Conservation (phyloP, 2,888 invertebrate genomes). For the Eupithecia dodoneata region DNA sequence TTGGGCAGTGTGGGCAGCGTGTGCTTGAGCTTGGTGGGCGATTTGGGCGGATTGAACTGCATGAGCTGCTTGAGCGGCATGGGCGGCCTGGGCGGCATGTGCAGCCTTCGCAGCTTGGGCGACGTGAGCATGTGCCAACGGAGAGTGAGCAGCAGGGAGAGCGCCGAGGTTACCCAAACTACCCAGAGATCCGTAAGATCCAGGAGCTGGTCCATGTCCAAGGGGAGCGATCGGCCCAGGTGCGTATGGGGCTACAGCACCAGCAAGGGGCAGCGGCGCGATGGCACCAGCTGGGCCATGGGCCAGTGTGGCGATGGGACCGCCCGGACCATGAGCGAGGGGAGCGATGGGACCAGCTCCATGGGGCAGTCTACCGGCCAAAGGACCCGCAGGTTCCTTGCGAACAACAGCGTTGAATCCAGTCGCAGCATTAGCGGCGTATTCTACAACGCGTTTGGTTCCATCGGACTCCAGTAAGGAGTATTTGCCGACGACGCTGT, state of each 20-base stretch:
- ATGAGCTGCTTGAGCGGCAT: constrained; percentile 47
- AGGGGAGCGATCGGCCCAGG: constrained; percentile 21
- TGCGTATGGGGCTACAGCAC: constrained; percentile 15
- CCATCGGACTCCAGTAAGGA: constrained; percentile 84
- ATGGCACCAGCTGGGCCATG: constrained; percentile 27
- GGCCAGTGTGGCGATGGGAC: constrained; percentile 18
- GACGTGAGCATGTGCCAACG: constrained; percentile 35
- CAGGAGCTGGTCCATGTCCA: constrained; percentile 17
- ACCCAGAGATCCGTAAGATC: constrained; percentile 20
- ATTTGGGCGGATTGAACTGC: constrained; percentile 36
- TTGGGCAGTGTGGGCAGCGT: constrained; percentile 38
- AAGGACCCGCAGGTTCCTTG: constrained; percentile 57
- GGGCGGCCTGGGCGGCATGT: constrained; percentile 29
- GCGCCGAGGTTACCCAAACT: constrained; percentile 30
- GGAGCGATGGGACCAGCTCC: constrained; percentile 42
- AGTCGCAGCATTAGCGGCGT: constrained; percentile 66
- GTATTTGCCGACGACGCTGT: constrained; percentile 82
- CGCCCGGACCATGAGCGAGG: constrained; percentile 36
- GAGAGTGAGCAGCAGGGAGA: constrained; percentile 24
- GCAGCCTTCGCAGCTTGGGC: constrained; percentile 39
- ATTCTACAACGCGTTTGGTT: constrained; percentile 84
- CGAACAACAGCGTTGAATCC: constrained; percentile 69
- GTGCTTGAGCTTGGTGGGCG: constrained; percentile 38
- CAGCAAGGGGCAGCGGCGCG: constrained; percentile 17
- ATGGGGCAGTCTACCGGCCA: constrained; percentile 29